Conservation (phyloP, 2,797 vertebrate species). For the Syngnathus rostellatus region DNA sequence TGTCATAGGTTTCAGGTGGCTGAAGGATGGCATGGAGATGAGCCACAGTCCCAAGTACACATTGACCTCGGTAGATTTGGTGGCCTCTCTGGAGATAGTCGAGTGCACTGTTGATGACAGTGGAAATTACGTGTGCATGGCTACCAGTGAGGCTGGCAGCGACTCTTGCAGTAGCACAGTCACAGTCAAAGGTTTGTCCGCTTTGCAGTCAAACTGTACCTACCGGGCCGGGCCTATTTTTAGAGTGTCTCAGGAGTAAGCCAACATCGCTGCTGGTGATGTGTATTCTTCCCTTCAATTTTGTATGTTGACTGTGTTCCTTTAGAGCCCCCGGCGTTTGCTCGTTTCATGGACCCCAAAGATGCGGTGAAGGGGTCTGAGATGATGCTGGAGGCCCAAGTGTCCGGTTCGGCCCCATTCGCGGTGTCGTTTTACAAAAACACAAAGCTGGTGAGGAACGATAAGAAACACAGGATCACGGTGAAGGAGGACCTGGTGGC, state of each 20-base stretch:
- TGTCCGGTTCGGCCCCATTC: slow-evolving; percentile 86
- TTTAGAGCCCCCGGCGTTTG: slow-evolving; percentile 86
- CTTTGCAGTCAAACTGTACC: background rate
- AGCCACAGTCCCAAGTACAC: slow-evolving; percentile 71
- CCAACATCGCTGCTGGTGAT: background rate
- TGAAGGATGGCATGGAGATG: slow-evolving; percentile 85
- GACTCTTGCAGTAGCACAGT: slow-evolving; percentile 83
- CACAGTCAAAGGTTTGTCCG: slow-evolving; percentile 90
- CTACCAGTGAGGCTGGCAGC: slow-evolving; percentile 87
- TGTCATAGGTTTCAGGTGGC: slow-evolving; percentile 86
- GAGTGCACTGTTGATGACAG: slow-evolving; percentile 73
- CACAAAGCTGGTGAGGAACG: slow-evolving; percentile 80
- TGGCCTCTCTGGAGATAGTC: slow-evolving; percentile 71
- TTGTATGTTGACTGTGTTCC: slow-evolving; percentile 33
- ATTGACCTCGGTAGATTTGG: slow-evolving; percentile 68
- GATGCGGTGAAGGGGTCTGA: slow-evolving; percentile 92
- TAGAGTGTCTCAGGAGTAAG: background rate
- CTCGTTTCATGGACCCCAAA: slow-evolving; percentile 81
- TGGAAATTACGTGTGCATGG: slow-evolving; percentile 87
- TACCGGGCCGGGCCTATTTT: background rate
- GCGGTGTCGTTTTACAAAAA: slow-evolving; percentile 88
- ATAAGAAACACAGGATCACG: slow-evolving; percentile 85
- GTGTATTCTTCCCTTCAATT: background rate
- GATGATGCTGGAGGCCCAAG: slow-evolving; percentile 79
- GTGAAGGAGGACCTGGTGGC: slow-evolving; percentile 77